Percentiles rank a stretch among this genome's conserved stretches.
Conservation (phyloP, 2,797 vertebrate species). For the Periophthalmus magnuspinnatus region DNA sequence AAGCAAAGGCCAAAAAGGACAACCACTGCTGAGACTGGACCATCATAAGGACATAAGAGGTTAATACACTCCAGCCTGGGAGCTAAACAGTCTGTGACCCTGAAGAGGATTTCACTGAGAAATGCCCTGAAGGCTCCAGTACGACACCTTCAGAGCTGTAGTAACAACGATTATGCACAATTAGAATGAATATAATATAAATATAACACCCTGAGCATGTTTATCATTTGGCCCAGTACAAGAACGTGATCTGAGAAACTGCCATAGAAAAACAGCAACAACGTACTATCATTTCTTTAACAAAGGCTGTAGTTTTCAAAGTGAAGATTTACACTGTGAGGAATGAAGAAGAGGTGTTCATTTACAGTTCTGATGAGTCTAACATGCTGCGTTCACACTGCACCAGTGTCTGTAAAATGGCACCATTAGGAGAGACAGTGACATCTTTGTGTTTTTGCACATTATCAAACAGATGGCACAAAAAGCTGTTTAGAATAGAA, state of each 20-base stretch:
- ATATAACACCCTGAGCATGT: neutral
- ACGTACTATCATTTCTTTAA: neutral
- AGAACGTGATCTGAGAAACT: neutral
- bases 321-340: neutral
- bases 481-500: constrained; percentile 9
- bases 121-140: neutral
- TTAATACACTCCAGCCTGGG: constrained; percentile 36
- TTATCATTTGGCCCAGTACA: neutral
- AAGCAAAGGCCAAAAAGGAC: constrained; percentile 41
- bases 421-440: constrained; percentile 10
- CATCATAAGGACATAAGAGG: constrained; percentile 41
- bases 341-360: neutral
- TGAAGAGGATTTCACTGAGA: constrained; percentile 24
- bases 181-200: neutral
- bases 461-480: constrained; percentile 16
- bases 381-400: constrained; percentile 13
- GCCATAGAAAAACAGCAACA: neutral
- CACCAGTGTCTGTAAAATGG: constrained; percentile 28
- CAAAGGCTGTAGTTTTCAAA: neutral
- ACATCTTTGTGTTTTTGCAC: constrained; percentile 18
- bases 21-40: constrained; percentile 38
- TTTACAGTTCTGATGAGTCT: no score
- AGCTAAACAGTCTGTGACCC: constrained; percentile 19
- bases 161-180: neutral
- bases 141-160: neutral